Evolutionary conservation across 2,888 invertebrate genomes (phyloP).

Genomic region (Chrysolina americana): DNA sequence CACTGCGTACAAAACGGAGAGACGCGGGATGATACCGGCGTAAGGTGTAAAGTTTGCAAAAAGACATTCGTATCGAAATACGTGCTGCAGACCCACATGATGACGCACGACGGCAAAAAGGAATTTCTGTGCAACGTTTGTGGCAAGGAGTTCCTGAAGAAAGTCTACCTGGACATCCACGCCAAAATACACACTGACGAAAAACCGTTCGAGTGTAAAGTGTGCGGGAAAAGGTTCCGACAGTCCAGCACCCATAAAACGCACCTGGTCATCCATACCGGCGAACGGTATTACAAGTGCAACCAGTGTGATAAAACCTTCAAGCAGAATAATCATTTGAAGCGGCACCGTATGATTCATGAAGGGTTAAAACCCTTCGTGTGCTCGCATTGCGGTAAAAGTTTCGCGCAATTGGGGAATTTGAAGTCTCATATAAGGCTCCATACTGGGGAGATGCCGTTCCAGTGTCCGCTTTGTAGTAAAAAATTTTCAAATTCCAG

Average conservation of each 20-base stretch:
- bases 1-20: slow-evolving; percentile 36
- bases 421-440: slow-evolving; percentile 68
- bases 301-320: slow-evolving; percentile 65
- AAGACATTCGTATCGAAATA: slow-evolving; percentile 49
- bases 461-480: slow-evolving; percentile 67
- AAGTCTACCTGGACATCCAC: slow-evolving; percentile 53
- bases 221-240: slow-evolving; percentile 59
- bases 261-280: slow-evolving; percentile 60
- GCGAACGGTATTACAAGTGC: slow-evolving; percentile 63
- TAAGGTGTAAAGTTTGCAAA: slow-evolving; percentile 41
- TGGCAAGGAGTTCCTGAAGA: slow-evolving; percentile 52
- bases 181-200: slow-evolving; percentile 58
- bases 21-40: slow-evolving; percentile 8
- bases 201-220: slow-evolving; percentile 57
- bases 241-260: slow-evolving; percentile 55
- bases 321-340: slow-evolving; percentile 59
- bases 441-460: slow-evolving; percentile 68
- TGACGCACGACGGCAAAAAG: slow-evolving; percentile 54
- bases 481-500: slow-evolving; percentile 60
- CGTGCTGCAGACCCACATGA: slow-evolving; percentile 51
- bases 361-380: slow-evolving; percentile 59
- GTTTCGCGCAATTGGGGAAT: slow-evolving; percentile 68
- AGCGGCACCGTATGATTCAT: slow-evolving; percentile 59
- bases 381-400: slow-evolving; percentile 54
- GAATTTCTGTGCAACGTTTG: slow-evolving; percentile 55